Evolutionary conservation across 2,797 vertebrate species (phyloP), one percentile per base, ranked within the genome.

Genomic region (Gallinago stenura): DNA sequence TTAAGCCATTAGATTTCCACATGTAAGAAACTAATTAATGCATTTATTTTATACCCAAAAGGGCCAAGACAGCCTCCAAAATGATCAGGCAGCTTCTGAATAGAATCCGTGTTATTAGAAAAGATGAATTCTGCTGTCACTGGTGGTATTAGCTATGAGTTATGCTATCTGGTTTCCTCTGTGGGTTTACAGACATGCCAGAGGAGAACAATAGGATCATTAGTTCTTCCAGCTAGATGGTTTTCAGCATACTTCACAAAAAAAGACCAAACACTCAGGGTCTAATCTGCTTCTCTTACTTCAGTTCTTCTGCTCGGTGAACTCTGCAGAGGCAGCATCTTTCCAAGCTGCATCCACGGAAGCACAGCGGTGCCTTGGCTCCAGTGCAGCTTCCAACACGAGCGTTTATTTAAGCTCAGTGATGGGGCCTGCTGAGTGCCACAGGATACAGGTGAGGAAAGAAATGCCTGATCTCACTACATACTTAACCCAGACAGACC

Each of bases 31-130:
- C 4, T 21, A 50, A 80, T 31, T 37, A 14, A 58, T 22, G 15
- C 33, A 9, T 53, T 45, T 51, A 8, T 65, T 61, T 65, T 22
- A 15, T 4, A 21, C 43, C 61, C 56, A 24, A 9, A 80, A 64
- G 24, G 8, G 24, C 17, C 83, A 77, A 46, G 22, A 31, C 41
- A 3, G 4, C 25, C 77, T 70, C 64, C 72, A 72, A 16, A 86
- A 26, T 0, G 3, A 78, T 8, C 51, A 68, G 43, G 51, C 25
- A 41, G 41, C n/a, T 79, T 50, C 72, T 83, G 68, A 31, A 20
- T 2, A 30, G 62, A 41, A 30, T 56, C 22, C 10, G 0, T 6
- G 2, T 5, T 25, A 33, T 4, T 25, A 33, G 56, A 35, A 28
- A 45, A 68, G 78, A 45, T 48, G 18, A 81, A 31, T 57, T 48